A percentile compares a stretch with the other conserved stretches of the same genome.
Conservation (phyloP, 2,113 vertebrate species). For the Danio rerio region DNA sequence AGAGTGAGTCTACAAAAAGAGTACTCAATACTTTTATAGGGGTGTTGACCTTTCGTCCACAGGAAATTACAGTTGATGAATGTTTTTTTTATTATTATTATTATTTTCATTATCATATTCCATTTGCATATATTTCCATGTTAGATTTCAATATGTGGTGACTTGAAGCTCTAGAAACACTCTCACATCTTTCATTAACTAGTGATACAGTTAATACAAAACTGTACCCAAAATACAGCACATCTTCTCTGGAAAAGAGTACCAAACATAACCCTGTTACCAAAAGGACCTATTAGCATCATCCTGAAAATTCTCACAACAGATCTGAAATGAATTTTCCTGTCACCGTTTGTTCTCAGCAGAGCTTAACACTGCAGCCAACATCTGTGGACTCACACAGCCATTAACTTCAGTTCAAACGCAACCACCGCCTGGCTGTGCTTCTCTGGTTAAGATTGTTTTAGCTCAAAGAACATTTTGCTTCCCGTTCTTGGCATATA, state of each 20-base stretch:
- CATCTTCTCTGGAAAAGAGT: conserved; percentile 2
- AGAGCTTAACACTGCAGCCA: background rate
- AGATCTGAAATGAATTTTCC: conserved; percentile 30
- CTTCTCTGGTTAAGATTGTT: background rate
- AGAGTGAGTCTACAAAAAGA: too few species aligned
- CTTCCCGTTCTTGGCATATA: background rate
- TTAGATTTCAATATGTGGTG: too few species aligned
- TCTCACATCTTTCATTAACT: background rate
- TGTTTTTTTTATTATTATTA: too few species aligned
- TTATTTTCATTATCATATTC: too few species aligned
- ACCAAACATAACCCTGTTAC: background rate
- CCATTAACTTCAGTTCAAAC: background rate
- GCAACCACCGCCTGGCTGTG: background rate
- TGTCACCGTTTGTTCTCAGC: conserved; percentile 11
- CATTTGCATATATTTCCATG: too few species aligned
- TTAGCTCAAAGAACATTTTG: background rate
- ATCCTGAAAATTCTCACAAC: conserved; percentile 36
- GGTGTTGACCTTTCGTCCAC: too few species aligned
- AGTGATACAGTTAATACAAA: background rate
- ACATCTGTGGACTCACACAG: background rate
- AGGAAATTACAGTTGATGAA: too few species aligned
- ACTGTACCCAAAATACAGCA: background rate
- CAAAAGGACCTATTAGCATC: conserved; percentile 18
- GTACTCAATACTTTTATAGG: too few species aligned
- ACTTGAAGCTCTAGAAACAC: background rate